Base-by-base conservation (phyloP, 2,113 vertebrate species). In the Leuciscus idus region DNA sequence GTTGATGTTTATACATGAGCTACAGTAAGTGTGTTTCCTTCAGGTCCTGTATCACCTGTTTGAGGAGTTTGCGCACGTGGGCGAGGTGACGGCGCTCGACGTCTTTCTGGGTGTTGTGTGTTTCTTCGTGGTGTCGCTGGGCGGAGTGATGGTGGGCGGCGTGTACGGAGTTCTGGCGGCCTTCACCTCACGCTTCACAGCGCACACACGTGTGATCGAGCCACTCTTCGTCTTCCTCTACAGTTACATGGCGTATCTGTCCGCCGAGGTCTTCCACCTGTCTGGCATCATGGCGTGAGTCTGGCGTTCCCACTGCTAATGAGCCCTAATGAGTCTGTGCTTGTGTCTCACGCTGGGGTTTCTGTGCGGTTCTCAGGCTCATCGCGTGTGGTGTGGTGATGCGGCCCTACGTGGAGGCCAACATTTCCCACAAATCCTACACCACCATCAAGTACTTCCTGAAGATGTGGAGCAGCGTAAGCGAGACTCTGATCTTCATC, bases 381-480 rank as follows among this genome's bases (percentile, higher is more conserved):
- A 99, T 99, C 0, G 95, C 97, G 4, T 97, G 97, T 0, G 98
- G 98, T 0, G 97, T 98, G 86, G 92, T 96, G 46, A 99, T 99
- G 98, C 92, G 97, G 1, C 98, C 98, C 0, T 99, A 99, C 0
- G 97, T 99, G 91, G 98, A 99, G 90, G 98, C 98, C 90, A 99
- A 99, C 92, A 97, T 99, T 90, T 99, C 98, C 88, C 98, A 99
- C 92, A 99, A 99, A 89, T 99, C 98, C 73, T 97, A 98, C 94
- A 99, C 97, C 9, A 99, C 98, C 91, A 96, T 99, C 94, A 99
- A 99, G 28, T 99, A 99, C 72, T 99, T 99, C 93, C 93, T 99
- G 89, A 99, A 99, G 95, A 99, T 99, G 98, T 99, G 97, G 98
- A 99, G 98, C 95, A 99, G 97, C 0, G 96, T 99, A 90, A 99